These are phyloP conservation scores for Gymnodraco acuticeps DNA, from an alignment of 2,797 vertebrate species.

Conservation along the genomic window DNA sequence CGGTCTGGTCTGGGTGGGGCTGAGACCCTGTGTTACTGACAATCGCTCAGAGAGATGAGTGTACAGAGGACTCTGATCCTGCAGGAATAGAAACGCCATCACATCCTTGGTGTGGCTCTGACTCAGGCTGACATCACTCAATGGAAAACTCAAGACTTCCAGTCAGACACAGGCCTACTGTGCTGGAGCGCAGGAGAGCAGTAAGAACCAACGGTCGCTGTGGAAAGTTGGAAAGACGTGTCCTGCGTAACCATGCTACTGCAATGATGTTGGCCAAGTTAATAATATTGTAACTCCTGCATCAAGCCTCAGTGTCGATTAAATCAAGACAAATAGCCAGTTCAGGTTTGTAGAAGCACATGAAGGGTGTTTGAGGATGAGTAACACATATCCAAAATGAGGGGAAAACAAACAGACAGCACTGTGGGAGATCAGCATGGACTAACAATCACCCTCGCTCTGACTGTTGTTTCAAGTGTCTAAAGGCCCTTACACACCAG, in stretches of 20 bases:
- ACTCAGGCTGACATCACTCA: slow-evolving; percentile 75
- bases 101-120: slow-evolving; percentile 69
- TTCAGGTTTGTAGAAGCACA: slow-evolving; percentile 7
- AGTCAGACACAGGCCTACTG: slow-evolving; percentile 65
- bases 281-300: slow-evolving; percentile 5
- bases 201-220: slow-evolving; percentile 9
- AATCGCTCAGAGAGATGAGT: slow-evolving; percentile 36
- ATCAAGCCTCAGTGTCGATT: background rate
- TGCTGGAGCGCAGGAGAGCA: slow-evolving; percentile 29
- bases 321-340: slow-evolving; percentile 18
- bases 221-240: slow-evolving; percentile 58
- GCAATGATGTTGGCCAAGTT: slow-evolving; percentile 15
- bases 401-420: slow-evolving; percentile 35
- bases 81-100: slow-evolving; percentile 53
- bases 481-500: too few species aligned
- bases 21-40: background rate
- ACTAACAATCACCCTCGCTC: background rate
- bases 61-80: slow-evolving; percentile 37
- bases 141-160: slow-evolving; percentile 70
- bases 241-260: background rate
- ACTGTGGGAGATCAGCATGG: slow-evolving; percentile 16
- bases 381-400: slow-evolving; percentile 32
- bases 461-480: slow-evolving; percentile 41
- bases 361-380: slow-evolving; percentile 24
- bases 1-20: background rate